Evolutionary conservation across 2,888 invertebrate species (phyloP), one percentile per base, ranked within the genome.

Genomic region (Drosophila cognata): DNA sequence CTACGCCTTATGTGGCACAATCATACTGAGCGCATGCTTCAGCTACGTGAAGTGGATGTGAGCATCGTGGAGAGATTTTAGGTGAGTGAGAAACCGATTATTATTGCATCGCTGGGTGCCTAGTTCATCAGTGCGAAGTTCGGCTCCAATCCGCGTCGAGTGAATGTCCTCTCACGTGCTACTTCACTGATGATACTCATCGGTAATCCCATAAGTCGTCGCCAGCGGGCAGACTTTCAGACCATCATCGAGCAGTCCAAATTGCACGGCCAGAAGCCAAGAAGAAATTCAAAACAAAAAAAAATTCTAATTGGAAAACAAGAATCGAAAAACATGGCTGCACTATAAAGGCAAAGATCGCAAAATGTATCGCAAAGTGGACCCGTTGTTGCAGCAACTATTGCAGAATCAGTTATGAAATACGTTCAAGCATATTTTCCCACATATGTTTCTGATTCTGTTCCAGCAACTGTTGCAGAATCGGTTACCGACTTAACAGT

Each of bases 31-130:
- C 36, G 61, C 6, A 74, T 73, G 52, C 71, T 88, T 2, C 35
- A 60, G n/a, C 33, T 77, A 71, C 16, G 18, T n/a, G 88, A 94
- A 0, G 93, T 96, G 5, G 95, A 95, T 83, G 95, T 96, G 53
- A 97, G 97, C 1, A 96, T 97, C 0, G 97, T 97, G 0, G 97
- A 98, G 92, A 95, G 95, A 35, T 98, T 97, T 92, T 97, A 98
- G 92, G 98, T 98, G 0, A 96, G 96, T 72, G 98, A 98, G 92
- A 96, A 96, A 88, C 94, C 95, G 11, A 95, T 97, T 2, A 96
- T 98, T 50, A 95, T 98, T 10, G 95, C 97, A 56, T 96, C 96
- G 0, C 96, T 97, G 0, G 98, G 97, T 4, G 94, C 97, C 43
- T 90, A 85, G 1, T 87, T 87, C 69, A 51, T 72, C 6, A 53